Evolutionary conservation across 2,113 vertebrate species (phyloP), one percentile per base, ranked within the genome.

Genomic region (Trichechus manatus): DNA sequence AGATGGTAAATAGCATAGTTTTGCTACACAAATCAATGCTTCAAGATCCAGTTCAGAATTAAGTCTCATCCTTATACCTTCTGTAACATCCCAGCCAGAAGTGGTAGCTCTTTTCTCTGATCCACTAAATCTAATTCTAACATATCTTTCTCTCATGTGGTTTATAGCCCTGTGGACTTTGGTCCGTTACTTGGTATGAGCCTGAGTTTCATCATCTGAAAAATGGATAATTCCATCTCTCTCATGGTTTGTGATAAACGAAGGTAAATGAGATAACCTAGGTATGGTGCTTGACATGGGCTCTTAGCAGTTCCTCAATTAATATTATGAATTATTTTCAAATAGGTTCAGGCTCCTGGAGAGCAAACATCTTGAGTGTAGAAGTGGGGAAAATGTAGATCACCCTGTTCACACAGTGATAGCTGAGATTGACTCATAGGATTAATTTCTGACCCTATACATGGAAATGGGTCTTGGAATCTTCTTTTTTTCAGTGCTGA

Each of bases 201-300:
- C 2, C 44, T 56, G 31, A 47, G 15, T 91, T 89, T 89, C 27
- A 36, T 95, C 80, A 53, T 85, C 27, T 95, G 61, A 47, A 93
- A 82, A 47, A n/a, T 77, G 1, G 36, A 39, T 87, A 31, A 93
- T 77, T 79, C 14, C n/a, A 36, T n/a, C 23, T 87, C 42, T 84
- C 25, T 95, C 77, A 1, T 39, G 53, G 22, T 66, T 44, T 86
- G 56, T 95, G 75, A 59, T 89, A 72, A 88, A 80, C 68, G 78
- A 94, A 95, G 56, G 89, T n/a, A 77, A 75, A 93, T 79, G 66
- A 79, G 61, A 61, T 68, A 82, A 93, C 47, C 13, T 53, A 91
- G 66, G 5, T 27, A 25, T 64, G n/a, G 22, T 91, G 44, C 22
- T 78, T 88, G 85, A 27, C 50, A 61, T 50, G 66, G 80, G 25